These are phyloP conservation scores for Lasioglossum marginatum DNA, from an alignment of 2,888 invertebrate species.

Conservation along the genomic window DNA sequence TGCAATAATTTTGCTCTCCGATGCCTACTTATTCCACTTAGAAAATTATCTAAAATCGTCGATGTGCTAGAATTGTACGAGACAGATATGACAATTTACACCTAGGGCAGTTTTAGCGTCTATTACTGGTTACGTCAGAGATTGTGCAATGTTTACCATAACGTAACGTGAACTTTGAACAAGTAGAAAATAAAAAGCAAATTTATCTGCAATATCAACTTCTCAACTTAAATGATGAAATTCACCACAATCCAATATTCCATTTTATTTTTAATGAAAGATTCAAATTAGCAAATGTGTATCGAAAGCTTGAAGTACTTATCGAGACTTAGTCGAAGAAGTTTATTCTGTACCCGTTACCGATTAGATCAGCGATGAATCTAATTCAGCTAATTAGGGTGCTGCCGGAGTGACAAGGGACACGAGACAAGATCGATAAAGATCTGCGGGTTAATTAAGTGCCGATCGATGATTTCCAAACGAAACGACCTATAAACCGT, in stretches of 20 bases:
- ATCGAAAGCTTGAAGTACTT: neutral
- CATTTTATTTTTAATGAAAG: neutral
- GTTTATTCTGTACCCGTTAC: neutral
- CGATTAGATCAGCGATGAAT: constrained; percentile 10
- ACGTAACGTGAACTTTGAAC: neutral
- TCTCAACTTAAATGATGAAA: neutral
- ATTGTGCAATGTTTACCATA: neutral
- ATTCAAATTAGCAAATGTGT: neutral
- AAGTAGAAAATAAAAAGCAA: neutral
- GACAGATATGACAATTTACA: neutral
- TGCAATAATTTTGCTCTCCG: neutral
- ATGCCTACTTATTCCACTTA: neutral
- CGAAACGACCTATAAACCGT: constrained; percentile 1
- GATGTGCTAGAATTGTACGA: neutral
- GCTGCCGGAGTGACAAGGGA: neutral
- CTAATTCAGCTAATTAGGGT: constrained; percentile 13
- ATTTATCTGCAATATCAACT: neutral
- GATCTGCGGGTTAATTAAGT: constrained; percentile 38
- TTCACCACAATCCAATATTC: neutral
- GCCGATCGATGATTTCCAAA: neutral
- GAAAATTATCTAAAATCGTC: neutral
- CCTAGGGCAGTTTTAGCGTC: neutral
- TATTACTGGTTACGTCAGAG: neutral
- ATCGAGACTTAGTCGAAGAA: neutral
- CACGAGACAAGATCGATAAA: constrained; percentile 24